Percentiles rank a stretch among this genome's conserved stretches.
Conservation (phyloP, 2,888 invertebrate genomes). For the Nezara viridula region DNA sequence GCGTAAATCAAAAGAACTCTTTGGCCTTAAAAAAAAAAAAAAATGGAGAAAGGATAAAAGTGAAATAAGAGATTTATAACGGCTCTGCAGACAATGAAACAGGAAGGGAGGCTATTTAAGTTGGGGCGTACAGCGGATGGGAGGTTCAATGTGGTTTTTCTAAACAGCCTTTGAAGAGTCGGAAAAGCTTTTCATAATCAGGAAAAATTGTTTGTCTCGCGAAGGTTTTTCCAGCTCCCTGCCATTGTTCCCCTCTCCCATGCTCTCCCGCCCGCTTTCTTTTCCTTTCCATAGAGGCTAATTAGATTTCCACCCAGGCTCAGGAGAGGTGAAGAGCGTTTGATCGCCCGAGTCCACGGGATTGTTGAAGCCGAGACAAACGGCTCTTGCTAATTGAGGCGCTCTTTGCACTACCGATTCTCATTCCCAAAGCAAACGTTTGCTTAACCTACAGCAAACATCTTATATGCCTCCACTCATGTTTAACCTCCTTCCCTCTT, state of each 20-base stretch:
- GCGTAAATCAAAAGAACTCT: neutral
- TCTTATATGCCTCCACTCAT: neutral
- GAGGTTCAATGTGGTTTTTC: conserved; percentile 21
- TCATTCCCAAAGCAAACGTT: conserved; percentile 26
- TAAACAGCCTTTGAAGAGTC: neutral
- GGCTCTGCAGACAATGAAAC: neutral
- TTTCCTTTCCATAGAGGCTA: neutral
- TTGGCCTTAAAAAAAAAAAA: neutral
- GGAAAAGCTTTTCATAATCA: conserved; percentile 24
- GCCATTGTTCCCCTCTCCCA: neutral
- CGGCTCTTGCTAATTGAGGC: neutral
- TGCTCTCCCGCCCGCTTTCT: neutral
- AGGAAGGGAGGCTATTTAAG: neutral
- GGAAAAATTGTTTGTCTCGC: conserved; percentile 7
- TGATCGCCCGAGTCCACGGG: neutral
- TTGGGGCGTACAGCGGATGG: neutral
- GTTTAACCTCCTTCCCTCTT: neutral
- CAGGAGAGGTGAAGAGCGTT: neutral
- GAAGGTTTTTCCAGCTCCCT: neutral
- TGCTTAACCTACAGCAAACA: neutral
- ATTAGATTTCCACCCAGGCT: neutral
- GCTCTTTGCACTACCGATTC: neutral
- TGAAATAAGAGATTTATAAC: conserved; percentile 27
- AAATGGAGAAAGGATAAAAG: neutral
- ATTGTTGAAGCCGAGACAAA: neutral